phyloP scores from a whole-genome alignment of 2,113 vertebrate genomes.

The Elanoides forficatus region DNA sequence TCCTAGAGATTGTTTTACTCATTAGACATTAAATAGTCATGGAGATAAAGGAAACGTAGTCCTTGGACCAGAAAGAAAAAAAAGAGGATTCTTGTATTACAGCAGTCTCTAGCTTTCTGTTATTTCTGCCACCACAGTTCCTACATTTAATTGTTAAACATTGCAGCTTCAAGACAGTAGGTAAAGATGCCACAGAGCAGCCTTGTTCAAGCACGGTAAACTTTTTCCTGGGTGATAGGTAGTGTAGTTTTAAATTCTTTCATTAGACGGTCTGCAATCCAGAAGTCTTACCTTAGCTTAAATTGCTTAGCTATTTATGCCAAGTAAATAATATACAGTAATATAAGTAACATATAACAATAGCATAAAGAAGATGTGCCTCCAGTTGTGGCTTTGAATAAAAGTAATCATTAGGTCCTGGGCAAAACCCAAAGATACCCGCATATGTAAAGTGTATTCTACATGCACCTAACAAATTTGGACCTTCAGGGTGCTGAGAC shows the following conservation, averaged over 20 bases:
- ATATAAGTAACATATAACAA: neutral
- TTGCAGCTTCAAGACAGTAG: neutral
- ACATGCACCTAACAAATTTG: neutral
- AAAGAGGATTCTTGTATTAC: neutral
- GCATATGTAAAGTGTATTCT: neutral
- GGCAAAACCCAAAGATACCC: neutral
- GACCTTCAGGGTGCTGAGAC: neutral
- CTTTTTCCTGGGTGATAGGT: neutral
- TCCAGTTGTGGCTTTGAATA: neutral
- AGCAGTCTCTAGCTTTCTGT: neutral
- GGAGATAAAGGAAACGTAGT: neutral
- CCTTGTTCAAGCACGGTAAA: neutral
- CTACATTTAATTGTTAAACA: neutral
- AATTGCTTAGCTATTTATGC: neutral
- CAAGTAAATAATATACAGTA: neutral
- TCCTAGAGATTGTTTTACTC: neutral
- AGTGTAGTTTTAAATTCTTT: neutral
- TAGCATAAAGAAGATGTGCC: neutral
- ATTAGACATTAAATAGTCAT: neutral
- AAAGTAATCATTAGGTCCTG: neutral
- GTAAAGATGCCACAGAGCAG: neutral
- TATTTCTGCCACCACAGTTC: neutral
- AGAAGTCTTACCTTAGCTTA: neutral
- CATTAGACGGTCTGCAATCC: neutral
- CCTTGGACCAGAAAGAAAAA: neutral